Percentiles rank a stretch among this genome's conserved stretches.
Evolutionary conservation across 64 coral and sea anemone genomes (phyloP).

Genomic region (Hydrozoanthus tunicans): DNA sequence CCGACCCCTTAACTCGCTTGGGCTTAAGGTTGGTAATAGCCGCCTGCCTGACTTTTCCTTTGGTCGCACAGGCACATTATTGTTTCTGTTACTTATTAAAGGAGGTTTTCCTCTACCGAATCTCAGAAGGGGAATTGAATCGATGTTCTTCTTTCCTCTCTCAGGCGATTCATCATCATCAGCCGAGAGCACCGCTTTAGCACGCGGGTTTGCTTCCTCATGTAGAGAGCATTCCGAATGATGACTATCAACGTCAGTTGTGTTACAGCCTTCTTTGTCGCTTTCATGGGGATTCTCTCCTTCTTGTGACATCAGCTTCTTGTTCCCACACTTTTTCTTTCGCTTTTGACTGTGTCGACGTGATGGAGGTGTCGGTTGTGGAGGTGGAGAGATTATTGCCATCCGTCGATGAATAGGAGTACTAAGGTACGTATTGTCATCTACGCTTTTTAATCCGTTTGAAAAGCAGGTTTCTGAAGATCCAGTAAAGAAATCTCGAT

Average conservation of each 20-base stretch:
- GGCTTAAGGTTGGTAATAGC: conserved; percentile 16
- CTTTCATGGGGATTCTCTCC: background rate
- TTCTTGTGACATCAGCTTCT: background rate
- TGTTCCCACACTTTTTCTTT: conserved; percentile 51
- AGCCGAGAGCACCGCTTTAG: background rate
- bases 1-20: background rate
- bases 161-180: conserved; percentile 28
- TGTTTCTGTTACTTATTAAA: background rate
- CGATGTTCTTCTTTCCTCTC: background rate
- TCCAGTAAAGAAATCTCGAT: background rate
- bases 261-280: conserved; percentile 26
- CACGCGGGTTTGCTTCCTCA: conserved; percentile 8
- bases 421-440: conserved; percentile 77
- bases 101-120: background rate
- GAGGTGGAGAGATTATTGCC: conserved; percentile 66
- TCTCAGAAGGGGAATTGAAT: conserved; percentile 16
- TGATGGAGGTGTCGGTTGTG: conserved; percentile 60
- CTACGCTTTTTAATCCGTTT: conserved; percentile 69
- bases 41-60: conserved; percentile 27
- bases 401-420: conserved; percentile 75
- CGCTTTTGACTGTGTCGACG: conserved; percentile 58
- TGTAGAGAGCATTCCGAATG: background rate
- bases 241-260: conserved; percentile 29
- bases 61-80: background rate
- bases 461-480: conserved; percentile 57